Base-by-base conservation (phyloP, 2,113 vertebrate genomes). In the Romanogobio albipinnatus region DNA sequence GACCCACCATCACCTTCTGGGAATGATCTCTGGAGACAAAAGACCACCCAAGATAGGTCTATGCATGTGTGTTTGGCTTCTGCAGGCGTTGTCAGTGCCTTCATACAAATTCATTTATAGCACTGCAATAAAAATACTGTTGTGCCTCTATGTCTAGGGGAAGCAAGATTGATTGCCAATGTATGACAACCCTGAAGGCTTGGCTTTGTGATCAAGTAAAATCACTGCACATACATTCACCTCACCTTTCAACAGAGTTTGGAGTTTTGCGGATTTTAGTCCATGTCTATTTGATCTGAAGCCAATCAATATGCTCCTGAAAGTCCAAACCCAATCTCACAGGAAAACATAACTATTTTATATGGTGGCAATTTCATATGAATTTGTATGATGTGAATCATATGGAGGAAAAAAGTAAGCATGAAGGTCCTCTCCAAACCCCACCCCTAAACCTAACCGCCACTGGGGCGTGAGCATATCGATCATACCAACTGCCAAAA, bases 41-140 rank as follows among this genome's bases (percentile, higher is more conserved):
- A 51, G 81, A 80, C 81, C 87, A 88, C 75, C 84, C 84, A 73
- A 56, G 59, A 49, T 22, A 53, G 14, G 2, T 51, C 68, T 62
- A 1, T 39, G 36, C 3, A 15, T 56, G 49, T 47, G 24, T 74
- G 33, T 74, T 47, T 45, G 24, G 19, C 19, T 59, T 78, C 13
- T 53, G 73, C 47, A 19, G n/a, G 45, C 14, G 9, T 45, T 62
- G 62, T 45, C n/a, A 47, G 58, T 33, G 59, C n/a, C 77, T 61
- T 61, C 58, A 47, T 49, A 19, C 8, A 22, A 81, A 29, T 68
- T n/a, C 6, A 66, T 68, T 68, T 53, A 53, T 26, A 53, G 26
- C 45, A 53, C 47, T 10, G 47, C 74, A 76, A 53, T 76, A 76
- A 33, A 75, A 53, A 33, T 33, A 33, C 24, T 51, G 61, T 45